Conservation (phyloP, 1,140 invertebrate species). For the Lysiphlebus fabarum region DNA sequence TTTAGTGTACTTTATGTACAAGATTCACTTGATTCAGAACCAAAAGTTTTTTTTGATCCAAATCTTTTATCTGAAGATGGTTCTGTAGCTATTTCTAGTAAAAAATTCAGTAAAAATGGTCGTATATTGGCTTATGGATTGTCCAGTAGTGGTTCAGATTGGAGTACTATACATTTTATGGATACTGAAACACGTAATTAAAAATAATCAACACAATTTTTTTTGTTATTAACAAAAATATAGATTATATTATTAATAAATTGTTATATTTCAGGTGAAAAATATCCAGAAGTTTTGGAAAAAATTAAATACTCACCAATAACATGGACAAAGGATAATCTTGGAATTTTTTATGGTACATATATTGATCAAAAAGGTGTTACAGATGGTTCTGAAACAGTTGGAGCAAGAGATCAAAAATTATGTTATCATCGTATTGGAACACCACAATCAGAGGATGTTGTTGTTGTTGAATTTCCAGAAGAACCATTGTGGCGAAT, state of each 20-base stretch:
- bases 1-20: constrained; percentile 90
- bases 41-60: constrained; percentile 90
- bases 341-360: constrained; percentile 89
- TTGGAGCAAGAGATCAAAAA: constrained; percentile 85
- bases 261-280: constrained; percentile 61
- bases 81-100: constrained; percentile 78
- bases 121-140: constrained; percentile 86
- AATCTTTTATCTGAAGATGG: constrained; percentile 92
- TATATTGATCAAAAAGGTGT: constrained; percentile 78
- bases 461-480: constrained; percentile 86
- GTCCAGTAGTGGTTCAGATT: constrained; percentile 91
- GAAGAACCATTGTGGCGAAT: constrained; percentile 90
- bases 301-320: constrained; percentile 90
- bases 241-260: too few species aligned
- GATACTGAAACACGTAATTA: constrained; percentile 69
- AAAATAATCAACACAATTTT: neutral
- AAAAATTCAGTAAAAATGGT: constrained; percentile 88
- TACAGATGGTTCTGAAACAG: constrained; percentile 87
- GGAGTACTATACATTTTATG: constrained; percentile 86
- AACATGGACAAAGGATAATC: constrained; percentile 93
- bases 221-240: too few species aligned
- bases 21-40: constrained; percentile 74
- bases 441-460: constrained; percentile 83
- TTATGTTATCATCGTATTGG: constrained; percentile 89
- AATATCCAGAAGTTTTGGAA: constrained; percentile 84